Evolutionary conservation across 2,113 vertebrate genomes (phyloP), one percentile per base, ranked within the genome.

Genomic region (Todiramphus saurophagus): DNA sequence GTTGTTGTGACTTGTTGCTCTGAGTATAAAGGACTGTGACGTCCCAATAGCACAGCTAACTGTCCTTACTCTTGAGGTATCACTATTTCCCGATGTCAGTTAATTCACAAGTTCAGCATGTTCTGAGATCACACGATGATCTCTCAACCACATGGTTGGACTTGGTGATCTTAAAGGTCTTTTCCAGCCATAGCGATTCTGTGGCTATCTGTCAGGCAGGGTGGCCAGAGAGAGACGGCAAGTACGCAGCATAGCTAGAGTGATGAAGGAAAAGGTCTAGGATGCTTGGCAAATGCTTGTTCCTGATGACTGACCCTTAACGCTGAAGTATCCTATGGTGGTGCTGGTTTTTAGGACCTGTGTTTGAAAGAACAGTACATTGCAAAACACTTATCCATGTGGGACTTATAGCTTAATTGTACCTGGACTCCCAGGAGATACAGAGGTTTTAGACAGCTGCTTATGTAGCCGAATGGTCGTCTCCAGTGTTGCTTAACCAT

Each of bases 161-260:
- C 46, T 19, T 46, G 46, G 20, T 46, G 46, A 20, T 46, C 19
- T 20, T 46, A 20, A 46, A 46, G 44, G 18, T 46, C 46, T 46
- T 46, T 46, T 46, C 46, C 46, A 46, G 8, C 44, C 44, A 46
- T 46, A 46, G 46, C 46, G 10, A 46, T 46, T 46, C 46, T 20
- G 18, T 46, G 46, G 18, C 46, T 46, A 20, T 19, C 30, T 56
- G 41, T 8, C 43, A 13, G 58, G 20, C 43, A 4, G 3, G 16
- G 64, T 9, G 44, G 33, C 48, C 78, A 44, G 63, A 17, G 43
- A 33, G n/a, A 39, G 24, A 37, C 14, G 31, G n/a, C 8, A 5
- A 3, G 10, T 0, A 1, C 3, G 13, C 10, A 28, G 59, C 68
- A 73, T 28, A 37, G n/a, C 9, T 2, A 11, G 11, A 12, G 24